A percentile compares a stretch with the other conserved stretches of the same genome.
Evolutionary conservation across 2,888 invertebrate genomes (phyloP).

Genomic region (Serrognathus titanus): DNA sequence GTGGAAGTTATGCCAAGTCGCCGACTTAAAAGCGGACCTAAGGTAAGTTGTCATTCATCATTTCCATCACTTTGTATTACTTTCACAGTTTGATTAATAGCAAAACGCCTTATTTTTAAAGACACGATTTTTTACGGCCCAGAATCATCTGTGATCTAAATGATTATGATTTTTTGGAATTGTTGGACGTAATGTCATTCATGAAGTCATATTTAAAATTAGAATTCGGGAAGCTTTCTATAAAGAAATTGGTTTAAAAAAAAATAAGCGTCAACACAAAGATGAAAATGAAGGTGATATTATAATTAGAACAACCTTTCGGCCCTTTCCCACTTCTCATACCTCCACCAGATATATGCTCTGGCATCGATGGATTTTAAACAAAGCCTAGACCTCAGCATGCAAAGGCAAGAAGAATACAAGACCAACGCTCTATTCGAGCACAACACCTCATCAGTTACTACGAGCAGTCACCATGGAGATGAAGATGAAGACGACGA

Average conservation of each 20-base stretch:
- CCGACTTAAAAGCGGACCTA: background rate
- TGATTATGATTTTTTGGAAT: no score
- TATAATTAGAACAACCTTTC: no score
- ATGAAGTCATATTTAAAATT: background rate
- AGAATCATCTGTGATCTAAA: no score
- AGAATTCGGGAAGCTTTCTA: no score
- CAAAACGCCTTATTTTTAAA: background rate
- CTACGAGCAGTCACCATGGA: conserved; percentile 32
- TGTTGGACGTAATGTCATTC: background rate
- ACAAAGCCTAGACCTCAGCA: conserved; percentile 60
- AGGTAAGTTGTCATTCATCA: conserved; percentile 4
- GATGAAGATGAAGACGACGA: conserved; percentile 65
- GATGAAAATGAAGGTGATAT: no score
- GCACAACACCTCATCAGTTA: conserved; percentile 35
- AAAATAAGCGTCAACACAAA: no score
- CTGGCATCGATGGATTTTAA: conserved; percentile 61
- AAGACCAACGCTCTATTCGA: conserved; percentile 25
- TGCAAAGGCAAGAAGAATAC: conserved; percentile 52
- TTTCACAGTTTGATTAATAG: background rate
- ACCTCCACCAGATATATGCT: conserved; percentile 60
- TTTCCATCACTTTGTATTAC: background rate
- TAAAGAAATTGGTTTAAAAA: no score
- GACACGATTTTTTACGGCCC: no score
- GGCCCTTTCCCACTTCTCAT: conserved; percentile 75
- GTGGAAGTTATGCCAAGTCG: background rate